Evolutionary conservation across 2,888 invertebrate genomes (phyloP).

Genomic region (Trachelus tabidus): DNA sequence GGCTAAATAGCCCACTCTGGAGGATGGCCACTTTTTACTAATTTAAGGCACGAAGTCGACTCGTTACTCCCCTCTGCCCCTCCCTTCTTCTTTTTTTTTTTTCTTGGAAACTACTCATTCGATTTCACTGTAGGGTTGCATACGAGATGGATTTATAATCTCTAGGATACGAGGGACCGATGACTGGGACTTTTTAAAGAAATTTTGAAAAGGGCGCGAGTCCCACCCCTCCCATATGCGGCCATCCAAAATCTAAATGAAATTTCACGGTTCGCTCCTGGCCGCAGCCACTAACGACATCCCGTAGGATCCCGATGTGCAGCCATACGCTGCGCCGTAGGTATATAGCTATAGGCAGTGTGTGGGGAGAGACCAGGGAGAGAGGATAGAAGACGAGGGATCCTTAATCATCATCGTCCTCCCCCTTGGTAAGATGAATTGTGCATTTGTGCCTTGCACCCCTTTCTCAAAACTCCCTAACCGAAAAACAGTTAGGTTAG

Average conservation of each 20-base stretch:
- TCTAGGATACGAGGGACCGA: no score
- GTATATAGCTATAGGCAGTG: not conserved
- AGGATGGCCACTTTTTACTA: no score
- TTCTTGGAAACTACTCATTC: no score
- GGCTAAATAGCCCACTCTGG: no score
- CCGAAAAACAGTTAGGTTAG: constrained; percentile 34
- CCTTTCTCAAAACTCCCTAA: constrained; percentile 34
- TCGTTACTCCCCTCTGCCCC: no score
- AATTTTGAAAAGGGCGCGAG: not conserved
- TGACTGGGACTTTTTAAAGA: no score
- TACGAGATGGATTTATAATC: no score
- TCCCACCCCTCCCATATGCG: not conserved
- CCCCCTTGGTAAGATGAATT: constrained; percentile 42
- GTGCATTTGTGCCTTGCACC: constrained; percentile 44
- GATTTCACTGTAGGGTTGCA: no score
- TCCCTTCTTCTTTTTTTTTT: no score
- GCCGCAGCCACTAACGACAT: constrained; percentile 25
- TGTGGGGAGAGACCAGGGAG: constrained; percentile 4
- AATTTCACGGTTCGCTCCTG: constrained; percentile 31
- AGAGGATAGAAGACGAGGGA: constrained; percentile 29
- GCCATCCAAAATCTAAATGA: constrained; percentile 10
- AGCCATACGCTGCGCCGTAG: not conserved
- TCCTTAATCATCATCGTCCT: constrained; percentile 53
- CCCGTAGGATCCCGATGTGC: constrained; percentile 11
- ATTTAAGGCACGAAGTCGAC: no score